Percentiles rank a stretch among this genome's conserved stretches.
These are phyloP conservation scores for Leucoptera coffeella DNA, from an alignment of 2,888 invertebrate genomes.

Conservation along the genomic window DNA sequence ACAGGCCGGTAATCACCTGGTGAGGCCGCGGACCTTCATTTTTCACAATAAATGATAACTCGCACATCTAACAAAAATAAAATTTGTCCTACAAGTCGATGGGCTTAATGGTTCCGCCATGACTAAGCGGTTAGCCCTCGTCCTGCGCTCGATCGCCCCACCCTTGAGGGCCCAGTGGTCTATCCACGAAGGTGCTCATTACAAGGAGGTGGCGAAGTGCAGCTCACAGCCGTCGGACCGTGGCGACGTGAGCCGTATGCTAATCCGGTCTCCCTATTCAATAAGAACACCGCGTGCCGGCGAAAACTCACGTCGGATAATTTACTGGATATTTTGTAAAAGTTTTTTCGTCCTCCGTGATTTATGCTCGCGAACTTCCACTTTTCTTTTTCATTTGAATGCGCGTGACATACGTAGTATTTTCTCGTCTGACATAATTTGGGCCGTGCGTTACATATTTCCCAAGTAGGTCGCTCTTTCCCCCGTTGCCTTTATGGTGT, in stretches of 20 bases:
- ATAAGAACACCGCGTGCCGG: conserved; percentile 50
- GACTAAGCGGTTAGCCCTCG: conserved; percentile 28
- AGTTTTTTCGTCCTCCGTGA: conserved; percentile 50
- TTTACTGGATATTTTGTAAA: conserved; percentile 54
- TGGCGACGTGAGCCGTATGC: conserved; percentile 45
- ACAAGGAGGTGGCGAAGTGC: conserved; percentile 12
- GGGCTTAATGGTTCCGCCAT: conserved; percentile 40
- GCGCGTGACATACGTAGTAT: conserved; percentile 52
- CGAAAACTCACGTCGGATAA: conserved; percentile 52
- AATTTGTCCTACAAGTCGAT: conserved; percentile 50
- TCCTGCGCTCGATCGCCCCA: conserved; percentile 1
- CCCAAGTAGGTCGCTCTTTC: no score
- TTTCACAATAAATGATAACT: conserved; percentile 51
- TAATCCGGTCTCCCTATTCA: conserved; percentile 45
- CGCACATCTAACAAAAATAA: conserved; percentile 48
- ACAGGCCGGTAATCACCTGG: conserved; percentile 53
- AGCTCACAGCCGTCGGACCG: conserved; percentile 15
- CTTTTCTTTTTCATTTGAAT: conserved; percentile 52
- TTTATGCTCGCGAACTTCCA: conserved; percentile 50
- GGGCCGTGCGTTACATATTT: conserved; percentile 20
- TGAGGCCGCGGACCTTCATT: conserved; percentile 43
- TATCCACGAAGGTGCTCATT: conserved; percentile 7
- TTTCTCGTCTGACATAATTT: conserved; percentile 45
- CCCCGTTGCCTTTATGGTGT: no score
- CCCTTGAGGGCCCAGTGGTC: conserved; percentile 4